Evolutionary conservation across 2,113 vertebrate genomes (phyloP), one percentile per base, ranked within the genome.

Genomic region (Entomyzon cyanotis): DNA sequence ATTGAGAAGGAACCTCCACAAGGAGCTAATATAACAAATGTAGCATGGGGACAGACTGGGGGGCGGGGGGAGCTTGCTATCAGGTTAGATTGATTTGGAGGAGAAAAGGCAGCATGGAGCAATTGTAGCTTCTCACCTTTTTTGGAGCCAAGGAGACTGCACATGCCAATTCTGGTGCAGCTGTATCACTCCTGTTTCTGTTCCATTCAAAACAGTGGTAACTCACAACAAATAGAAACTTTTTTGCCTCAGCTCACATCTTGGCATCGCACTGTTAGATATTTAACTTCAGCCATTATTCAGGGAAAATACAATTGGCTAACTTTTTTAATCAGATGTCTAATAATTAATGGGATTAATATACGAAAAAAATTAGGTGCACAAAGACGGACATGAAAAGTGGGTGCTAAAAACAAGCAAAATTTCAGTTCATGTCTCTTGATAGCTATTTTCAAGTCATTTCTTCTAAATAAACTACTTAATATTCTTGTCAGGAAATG

Each of bases 201-300:
- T 98, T 98, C 94, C 84, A 96, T 98, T 98, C 60, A 94, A 95
- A 97, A 89, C 77, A 97, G 96, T 97, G 95, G 83, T 88, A 93
- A 97, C 96, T 97, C 97, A 97, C 60, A 8, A 97, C 85, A 97
- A 94, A 96, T 97, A 96, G 78, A 96, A 97, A 97, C 97, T 95
- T 95, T 90, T 98, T 98, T 98, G 98, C 98, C 98, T 98, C 98
- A 97, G 97, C 95, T 97, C 96, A 97, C 96, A 98, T 98, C 97
- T 98, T 98, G 98, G 98, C 98, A 98, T 98, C 97, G 98, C 98
- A 98, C 98, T 98, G 97, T 98, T 98, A 98, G 97, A 97, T 98
- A 96, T 97, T 97, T 97, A 98, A 97, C 97, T 98, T 97, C 97
- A 96, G 95, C 97, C 97, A 97, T 94, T 98, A 98, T 98, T 98